These are phyloP conservation scores for Drosophila gaucha DNA, from an alignment of 2,888 invertebrate genomes.

Conservation along the genomic window DNA sequence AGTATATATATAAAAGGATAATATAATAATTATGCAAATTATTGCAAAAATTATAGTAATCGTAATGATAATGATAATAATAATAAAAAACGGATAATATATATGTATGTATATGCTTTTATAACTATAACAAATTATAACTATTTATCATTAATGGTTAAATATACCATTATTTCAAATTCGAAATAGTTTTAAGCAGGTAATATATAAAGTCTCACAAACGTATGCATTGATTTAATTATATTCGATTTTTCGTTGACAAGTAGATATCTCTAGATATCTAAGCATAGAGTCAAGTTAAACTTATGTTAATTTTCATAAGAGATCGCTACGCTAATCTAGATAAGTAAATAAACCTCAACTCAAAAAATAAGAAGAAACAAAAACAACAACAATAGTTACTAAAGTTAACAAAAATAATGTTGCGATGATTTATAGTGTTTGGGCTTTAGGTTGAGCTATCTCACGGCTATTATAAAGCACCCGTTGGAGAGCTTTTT, in stretches of 20 bases:
- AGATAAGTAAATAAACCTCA: constrained; percentile 8
- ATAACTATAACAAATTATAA: not conserved
- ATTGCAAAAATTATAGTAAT: not conserved
- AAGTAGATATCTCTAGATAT: not conserved
- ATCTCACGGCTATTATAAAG: constrained; percentile 57
- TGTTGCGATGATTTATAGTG: constrained; percentile 35
- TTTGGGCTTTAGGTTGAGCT: constrained; percentile 26
- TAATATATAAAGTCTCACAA: no score
- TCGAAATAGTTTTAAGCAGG: no score
- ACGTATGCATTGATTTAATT: no score
- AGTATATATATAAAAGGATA: no score
- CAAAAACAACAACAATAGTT: no score
- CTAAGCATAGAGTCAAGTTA: not conserved
- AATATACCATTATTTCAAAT: no score
- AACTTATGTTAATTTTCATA: not conserved
- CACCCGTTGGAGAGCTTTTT: constrained; percentile 13
- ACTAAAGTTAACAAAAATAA: constrained; percentile 4
- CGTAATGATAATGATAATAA: not conserved
- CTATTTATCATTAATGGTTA: no score
- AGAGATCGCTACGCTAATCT: not conserved
- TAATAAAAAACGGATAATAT: no score
- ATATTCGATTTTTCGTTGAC: no score
- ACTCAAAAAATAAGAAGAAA: not conserved
- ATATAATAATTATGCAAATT: no score
- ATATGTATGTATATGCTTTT: no score